These are phyloP conservation scores for Hemistola chrysoprasaria DNA, from an alignment of 2,888 invertebrate species.

Conservation along the genomic window DNA sequence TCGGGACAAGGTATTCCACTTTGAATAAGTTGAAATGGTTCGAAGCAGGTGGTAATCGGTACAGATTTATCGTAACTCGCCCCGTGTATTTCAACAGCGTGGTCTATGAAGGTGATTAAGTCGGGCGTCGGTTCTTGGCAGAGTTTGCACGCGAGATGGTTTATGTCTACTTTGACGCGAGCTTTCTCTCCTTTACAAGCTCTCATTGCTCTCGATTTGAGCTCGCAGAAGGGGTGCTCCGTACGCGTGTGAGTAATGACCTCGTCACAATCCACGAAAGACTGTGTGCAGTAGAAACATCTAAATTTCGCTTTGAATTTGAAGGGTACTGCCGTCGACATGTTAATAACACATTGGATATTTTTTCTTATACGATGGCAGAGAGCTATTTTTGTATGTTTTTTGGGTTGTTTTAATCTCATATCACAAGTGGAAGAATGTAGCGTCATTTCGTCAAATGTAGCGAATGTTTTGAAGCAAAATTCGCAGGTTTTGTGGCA, in stretches of 20 bases:
- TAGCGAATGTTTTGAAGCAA: conserved; percentile 57
- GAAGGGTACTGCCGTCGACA: conserved; percentile 70
- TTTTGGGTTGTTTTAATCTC: conserved; percentile 42
- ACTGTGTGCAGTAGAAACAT: conserved; percentile 68
- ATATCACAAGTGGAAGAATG: conserved; percentile 52
- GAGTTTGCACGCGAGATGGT: conserved; percentile 55
- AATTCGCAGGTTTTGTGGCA: conserved; percentile 50
- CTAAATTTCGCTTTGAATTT: conserved; percentile 64
- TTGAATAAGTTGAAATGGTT: conserved; percentile 59
- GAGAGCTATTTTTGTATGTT: conserved; percentile 22
- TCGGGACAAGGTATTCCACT: conserved; percentile 66
- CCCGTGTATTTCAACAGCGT: conserved; percentile 55
- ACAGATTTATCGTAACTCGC: conserved; percentile 62
- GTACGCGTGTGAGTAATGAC: conserved; percentile 53
- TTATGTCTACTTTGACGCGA: conserved; percentile 62
- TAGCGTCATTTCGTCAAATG: conserved; percentile 52
- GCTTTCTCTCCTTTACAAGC: conserved; percentile 67
- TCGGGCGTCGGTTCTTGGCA: conserved; percentile 46
- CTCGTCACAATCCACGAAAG: conserved; percentile 62
- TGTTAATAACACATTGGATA: conserved; percentile 64
- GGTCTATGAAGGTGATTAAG: conserved; percentile 58
- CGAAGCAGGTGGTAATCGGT: conserved; percentile 48
- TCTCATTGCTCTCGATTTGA: conserved; percentile 61
- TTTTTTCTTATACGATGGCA: conserved; percentile 52
- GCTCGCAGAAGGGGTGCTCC: conserved; percentile 63